A percentile compares a stretch with the other conserved stretches of the same genome.
Evolutionary conservation across 2,113 vertebrate species (phyloP).

Genomic region (Rafetus swinhoei): DNA sequence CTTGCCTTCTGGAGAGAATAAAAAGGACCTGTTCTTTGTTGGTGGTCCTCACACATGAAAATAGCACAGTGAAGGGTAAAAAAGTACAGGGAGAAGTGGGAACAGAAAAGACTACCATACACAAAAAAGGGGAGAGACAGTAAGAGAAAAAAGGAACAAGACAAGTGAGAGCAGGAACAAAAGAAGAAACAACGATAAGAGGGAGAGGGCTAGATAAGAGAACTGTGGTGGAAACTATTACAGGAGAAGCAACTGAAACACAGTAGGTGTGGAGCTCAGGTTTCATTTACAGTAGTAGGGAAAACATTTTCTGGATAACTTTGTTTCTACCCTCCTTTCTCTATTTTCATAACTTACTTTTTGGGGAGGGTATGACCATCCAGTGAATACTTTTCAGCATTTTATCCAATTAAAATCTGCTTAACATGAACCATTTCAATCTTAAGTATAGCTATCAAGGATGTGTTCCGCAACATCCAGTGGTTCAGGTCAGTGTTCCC

Average conservation of each 20-base stretch:
- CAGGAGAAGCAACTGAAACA: not conserved
- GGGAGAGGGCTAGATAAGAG: not conserved
- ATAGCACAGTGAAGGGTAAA: not conserved
- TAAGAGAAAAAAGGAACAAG: fast-evolving
- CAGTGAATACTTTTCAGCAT: not conserved
- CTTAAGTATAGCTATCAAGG: not conserved
- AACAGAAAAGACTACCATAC: not conserved
- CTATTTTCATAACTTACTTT: not conserved
- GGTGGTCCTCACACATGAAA: not conserved
- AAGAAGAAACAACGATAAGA: not conserved
- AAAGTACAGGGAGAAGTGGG: not conserved
- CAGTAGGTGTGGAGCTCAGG: not conserved
- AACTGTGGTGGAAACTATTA: not conserved
- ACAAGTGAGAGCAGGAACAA: not conserved
- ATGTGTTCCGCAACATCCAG: not conserved
- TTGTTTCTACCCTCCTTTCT: not conserved
- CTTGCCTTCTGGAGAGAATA: not conserved
- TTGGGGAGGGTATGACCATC: not conserved
- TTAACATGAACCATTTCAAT: not conserved
- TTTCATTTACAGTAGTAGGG: not conserved
- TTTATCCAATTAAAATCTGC: not conserved
- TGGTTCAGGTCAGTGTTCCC: not conserved
- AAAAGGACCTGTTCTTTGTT: not conserved
- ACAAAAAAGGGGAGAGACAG: not conserved
- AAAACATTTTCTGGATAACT: not conserved